Evolutionary conservation across 2,113 vertebrate species (phyloP).

Genomic region (Tonatia bakeri): DNA sequence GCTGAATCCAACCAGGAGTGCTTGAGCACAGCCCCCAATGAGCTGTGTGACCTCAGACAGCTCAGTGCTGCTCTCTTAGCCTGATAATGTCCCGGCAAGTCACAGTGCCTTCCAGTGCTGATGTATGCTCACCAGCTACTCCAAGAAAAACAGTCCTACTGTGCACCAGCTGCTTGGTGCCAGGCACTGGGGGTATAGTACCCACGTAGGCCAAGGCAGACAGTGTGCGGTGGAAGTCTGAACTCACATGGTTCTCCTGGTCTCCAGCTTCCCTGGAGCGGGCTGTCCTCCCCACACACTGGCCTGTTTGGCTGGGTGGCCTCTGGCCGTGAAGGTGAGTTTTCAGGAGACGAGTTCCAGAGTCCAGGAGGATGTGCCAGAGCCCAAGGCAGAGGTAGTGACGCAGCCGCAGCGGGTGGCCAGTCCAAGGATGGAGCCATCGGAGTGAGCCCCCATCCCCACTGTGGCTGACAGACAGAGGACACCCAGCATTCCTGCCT

Average conservation of each 20-base stretch:
- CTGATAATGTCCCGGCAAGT: background rate
- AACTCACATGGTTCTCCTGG: background rate
- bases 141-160: background rate
- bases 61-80: background rate
- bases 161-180: accelerated
- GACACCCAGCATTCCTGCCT: background rate
- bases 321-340: background rate
- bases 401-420: background rate
- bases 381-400: background rate
- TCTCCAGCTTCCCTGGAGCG: background rate
- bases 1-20: too few species aligned
- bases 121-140: background rate
- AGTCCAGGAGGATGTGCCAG: background rate
- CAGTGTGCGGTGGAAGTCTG: accelerated
- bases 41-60: background rate
- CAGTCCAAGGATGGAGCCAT: background rate
- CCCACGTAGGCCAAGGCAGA: accelerated
- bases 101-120: background rate
- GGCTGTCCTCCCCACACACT: background rate
- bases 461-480: background rate
- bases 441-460: background rate
- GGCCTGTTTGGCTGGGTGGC: background rate
- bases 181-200: accelerated
- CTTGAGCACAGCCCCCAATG: accelerated
- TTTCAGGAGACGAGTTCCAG: background rate